Evolutionary conservation across 2,888 invertebrate species (phyloP), one percentile per base, ranked within the genome.

Genomic region (Eucera pruinosa): DNA sequence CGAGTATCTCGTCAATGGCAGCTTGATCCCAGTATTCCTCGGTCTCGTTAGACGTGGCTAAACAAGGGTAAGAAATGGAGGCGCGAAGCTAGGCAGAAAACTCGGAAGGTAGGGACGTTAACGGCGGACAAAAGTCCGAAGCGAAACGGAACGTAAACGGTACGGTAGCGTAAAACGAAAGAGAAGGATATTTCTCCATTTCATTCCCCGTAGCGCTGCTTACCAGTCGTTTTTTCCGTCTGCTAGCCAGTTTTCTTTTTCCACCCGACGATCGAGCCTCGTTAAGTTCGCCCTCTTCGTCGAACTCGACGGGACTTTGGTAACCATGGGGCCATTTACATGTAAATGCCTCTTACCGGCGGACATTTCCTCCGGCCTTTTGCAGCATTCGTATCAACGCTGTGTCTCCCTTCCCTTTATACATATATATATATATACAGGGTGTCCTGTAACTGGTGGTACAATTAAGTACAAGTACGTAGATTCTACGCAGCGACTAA

Each of bases 271-370:
- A 86, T 86, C 84, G 80, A 74, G 86, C 80, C 84, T 85, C 85
- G 82, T 86, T 85, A 85, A 77, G 80, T 83, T 80, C 68, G 64
- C 74, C 61, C 68, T 66, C 65, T 72, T 70, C 64, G 68, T 73
- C 66, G 62, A 25, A 15, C 70, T 60, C 78, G 61, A 68, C 55
- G 65, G 57, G 79, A 76, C 83, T 85, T 80, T 80, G 78, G 73
- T 73, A 82, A 80, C 81, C 80, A 69, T 80, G 82, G 78, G 62
- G 66, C 86, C 85, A 85, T 85, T 85, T 85, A 86, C 85, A 85
- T 85, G 78, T 82, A 85, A 85, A 85, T 86, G 86, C 81, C 82
- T 76, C 73, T 84, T 86, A 84, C 85, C 82, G 69, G 61, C 84
- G 82, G 75, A 85, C 80, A 82, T 84, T 86, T 80, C 78, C 85